A percentile compares a stretch with the other conserved stretches of the same genome.
phyloP scores from a whole-genome alignment of 1,140 invertebrate genomes.

The Heliconius hermathena region DNA sequence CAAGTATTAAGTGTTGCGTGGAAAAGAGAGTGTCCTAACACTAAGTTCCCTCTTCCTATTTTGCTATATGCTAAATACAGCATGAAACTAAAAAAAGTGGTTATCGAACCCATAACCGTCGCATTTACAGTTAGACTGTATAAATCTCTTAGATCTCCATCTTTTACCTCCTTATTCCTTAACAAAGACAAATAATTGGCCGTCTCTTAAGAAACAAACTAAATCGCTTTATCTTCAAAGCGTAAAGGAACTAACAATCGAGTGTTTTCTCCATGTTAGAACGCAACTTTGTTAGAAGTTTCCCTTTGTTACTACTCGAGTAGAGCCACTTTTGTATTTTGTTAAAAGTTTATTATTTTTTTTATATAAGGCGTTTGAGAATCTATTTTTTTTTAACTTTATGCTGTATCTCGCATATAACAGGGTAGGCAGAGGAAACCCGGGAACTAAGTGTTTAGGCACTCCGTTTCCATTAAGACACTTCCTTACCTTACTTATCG shows the following conservation, averaged over 20 bases:
- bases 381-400: neutral
- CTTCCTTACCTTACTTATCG: neutral
- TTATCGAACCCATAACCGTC: no score
- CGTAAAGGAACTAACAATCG: slow-evolving; percentile 10
- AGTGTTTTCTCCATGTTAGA: slow-evolving; percentile 8
- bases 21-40: neutral
- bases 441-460: neutral
- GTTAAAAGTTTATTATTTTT: neutral
- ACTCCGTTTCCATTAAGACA: neutral
- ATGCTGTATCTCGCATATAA: neutral
- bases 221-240: slow-evolving; percentile 14
- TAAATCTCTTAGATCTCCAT: neutral
- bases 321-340: neutral
- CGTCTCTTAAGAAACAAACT: neutral
- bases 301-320: neutral
- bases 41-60: neutral
- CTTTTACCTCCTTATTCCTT: neutral
- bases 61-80: neutral
- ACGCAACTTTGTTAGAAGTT: slow-evolving; percentile 2
- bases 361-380: neutral
- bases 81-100: neutral
- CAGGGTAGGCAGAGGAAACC: neutral
- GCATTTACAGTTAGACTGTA: no score
- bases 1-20: neutral
- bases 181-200: slow-evolving; percentile 6